Conservation (phyloP, 1,140 invertebrate genomes). For the Euglossa dilemma region DNA sequence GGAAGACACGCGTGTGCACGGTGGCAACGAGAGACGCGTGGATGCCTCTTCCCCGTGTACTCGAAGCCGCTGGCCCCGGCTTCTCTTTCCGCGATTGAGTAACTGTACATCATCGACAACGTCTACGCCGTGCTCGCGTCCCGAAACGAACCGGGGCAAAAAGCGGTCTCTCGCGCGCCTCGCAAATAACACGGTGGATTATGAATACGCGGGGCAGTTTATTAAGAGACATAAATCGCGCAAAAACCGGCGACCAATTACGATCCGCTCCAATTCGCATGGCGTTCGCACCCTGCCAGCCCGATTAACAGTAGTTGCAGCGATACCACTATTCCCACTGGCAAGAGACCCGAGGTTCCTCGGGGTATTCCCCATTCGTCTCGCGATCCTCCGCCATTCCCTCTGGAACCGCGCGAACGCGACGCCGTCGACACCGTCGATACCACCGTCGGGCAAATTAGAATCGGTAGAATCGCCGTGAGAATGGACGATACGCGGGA, state of each 20-base stretch:
- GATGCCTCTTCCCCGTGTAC: neutral
- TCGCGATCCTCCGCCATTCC: too few species aligned
- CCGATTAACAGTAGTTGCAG: conserved; percentile 13
- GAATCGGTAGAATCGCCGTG: conserved; percentile 1
- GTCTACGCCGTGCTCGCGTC: conserved; percentile 2
- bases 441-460: too few species aligned
- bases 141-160: conserved; percentile 32
- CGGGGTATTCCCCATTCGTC: too few species aligned
- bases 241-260: conserved; percentile 33
- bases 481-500: conserved; percentile 16
- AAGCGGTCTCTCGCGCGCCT: neutral
- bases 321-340: neutral
- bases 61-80: neutral
- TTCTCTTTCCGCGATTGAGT: neutral
- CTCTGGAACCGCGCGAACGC: too few species aligned
- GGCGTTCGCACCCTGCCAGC: conserved; percentile 28
- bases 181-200: conserved; percentile 6
- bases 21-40: neutral
- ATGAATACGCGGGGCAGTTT: conserved; percentile 22
- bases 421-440: rapidly evolving
- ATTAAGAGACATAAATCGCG: conserved; percentile 42
- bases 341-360: neutral
- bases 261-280: conserved; percentile 60
- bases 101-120: conserved; percentile 32
- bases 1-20: neutral